Conservation (phyloP, 1,140 invertebrate species). For the Cyclargus thomasi region DNA sequence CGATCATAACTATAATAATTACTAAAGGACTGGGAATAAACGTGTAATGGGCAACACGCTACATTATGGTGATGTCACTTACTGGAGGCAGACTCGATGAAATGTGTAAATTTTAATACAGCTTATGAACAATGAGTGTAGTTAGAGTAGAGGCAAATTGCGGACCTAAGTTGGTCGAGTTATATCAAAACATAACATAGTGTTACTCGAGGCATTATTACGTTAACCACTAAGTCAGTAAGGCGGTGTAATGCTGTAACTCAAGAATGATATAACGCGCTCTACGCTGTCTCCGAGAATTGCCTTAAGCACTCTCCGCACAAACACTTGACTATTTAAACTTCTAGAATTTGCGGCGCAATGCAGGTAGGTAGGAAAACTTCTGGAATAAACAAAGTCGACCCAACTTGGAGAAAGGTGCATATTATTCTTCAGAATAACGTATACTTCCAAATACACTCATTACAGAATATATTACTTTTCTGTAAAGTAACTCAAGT, state of each 20-base stretch:
- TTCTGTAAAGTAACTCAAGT: no score
- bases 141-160: no score
- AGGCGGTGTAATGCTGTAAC: not conserved
- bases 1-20: slow-evolving; percentile 13
- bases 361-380: slow-evolving; percentile 12
- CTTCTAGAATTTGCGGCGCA: slow-evolving; percentile 12
- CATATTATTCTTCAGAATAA: not conserved
- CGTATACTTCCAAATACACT: not conserved
- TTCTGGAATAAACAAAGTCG: slow-evolving; percentile 8
- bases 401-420: slow-evolving; percentile 4
- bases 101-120: no score
- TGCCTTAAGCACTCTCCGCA: slow-evolving; percentile 9
- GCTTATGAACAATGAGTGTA: no score
- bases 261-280: not conserved
- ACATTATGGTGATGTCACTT: slow-evolving; percentile 10
- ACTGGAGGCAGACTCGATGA: not conserved
- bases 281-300: not conserved
- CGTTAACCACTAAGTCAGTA: not conserved
- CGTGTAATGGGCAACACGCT: not conserved
- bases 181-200: no score
- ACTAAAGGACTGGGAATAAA: slow-evolving; percentile 11
- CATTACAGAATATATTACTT: not conserved
- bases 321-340: slow-evolving; percentile 14
- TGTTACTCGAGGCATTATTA: not conserved
- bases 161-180: no score